These are phyloP conservation scores for Stegophylla sp. DNA, from an alignment of 2,888 invertebrate genomes.

Conservation along the genomic window DNA sequence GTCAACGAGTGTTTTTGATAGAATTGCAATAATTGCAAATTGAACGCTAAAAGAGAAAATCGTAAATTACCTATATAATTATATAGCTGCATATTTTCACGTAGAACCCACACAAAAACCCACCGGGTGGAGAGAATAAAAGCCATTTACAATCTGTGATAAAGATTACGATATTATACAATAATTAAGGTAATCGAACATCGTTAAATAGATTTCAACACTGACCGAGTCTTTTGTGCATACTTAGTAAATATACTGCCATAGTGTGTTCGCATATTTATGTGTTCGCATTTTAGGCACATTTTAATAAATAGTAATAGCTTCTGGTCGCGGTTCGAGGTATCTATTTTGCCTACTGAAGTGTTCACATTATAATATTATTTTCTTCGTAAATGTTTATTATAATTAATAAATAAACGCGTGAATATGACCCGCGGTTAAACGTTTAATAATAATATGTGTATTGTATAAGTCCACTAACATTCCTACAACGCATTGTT, in stretches of 20 bases:
- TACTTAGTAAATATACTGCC: too few species aligned
- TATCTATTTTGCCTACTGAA: too few species aligned
- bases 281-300: background rate
- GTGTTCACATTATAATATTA: too few species aligned
- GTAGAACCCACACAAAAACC: background rate
- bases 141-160: slow-evolving; percentile 1
- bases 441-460: background rate
- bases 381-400: too few species aligned
- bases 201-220: slow-evolving; percentile 7
- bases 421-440: background rate
- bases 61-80: background rate
- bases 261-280: too few species aligned
- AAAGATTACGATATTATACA: background rate
- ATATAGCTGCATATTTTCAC: background rate
- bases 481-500: background rate
- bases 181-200: background rate
- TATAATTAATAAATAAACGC: background rate
- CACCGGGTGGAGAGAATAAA: background rate
- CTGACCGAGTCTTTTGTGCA: background rate
- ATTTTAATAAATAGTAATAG: too few species aligned
- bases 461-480: background rate
- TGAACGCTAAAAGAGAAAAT: background rate
- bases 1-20: background rate
- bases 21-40: background rate
- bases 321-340: too few species aligned